Evolutionary conservation across 2,113 vertebrate genomes (phyloP), one percentile per base, ranked within the genome.

Genomic region (Orcinus orca): DNA sequence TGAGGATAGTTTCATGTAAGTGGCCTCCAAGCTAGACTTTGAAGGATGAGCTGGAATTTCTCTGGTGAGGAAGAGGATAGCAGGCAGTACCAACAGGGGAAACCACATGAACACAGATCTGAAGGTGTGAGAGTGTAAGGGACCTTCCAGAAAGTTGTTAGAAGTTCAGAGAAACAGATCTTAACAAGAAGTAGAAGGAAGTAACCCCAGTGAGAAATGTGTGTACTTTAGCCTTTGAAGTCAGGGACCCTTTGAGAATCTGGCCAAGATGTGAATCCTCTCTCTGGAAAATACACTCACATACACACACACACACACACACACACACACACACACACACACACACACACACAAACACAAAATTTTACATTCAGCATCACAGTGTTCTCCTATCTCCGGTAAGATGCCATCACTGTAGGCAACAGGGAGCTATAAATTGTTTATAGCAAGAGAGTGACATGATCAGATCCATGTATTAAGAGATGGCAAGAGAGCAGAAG

Each of bases 101-200:
- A 88, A 88, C 23, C 84, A 67, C 53, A 41, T 9, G 15, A 83
- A 29, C 14, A 15, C 26, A 53, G 33, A 17, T 50, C 41, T 79
- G 41, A 53, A 70, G 36, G 74, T 63, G 8, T 55, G 12, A 95
- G 15, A 88, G 9, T 58, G 1, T 33, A 88, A 68, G 23, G n/a
- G 81, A 85, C 8, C 47, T 77, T 93, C 50, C 44, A 95, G 77
- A 93, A 97, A 84, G 29, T 77, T 68, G 14, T 76, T n/a, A 77
- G 63, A 50, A 38, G 58, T 87, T 87, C 70, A 79, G 26, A 65
- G 58, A 55, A n/a, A 95, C 62, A 82, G 33, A 87, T 71, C 44
- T 44, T 6, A 17, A 41, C 15, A 67, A 44, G 33, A 94, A 50
- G 41, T 67, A 33, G 9, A 6, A 41, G 36, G 20, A 74, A 88